A percentile compares a stretch with the other conserved stretches of the same genome.
These are phyloP conservation scores for human (Homo sapiens) DNA, from an alignment of 2,113 vertebrate genomes.

Conservation along the genomic window GRCh38 chr12:48190501-48191000, in stretches of 20 bases:
- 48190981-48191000: neutral
- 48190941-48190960: neutral
- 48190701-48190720: neutral
- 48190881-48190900: neutral
- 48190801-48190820: neutral
- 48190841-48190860: neutral
- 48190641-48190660: neutral
- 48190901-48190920: neutral
- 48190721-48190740: neutral
- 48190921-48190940: neutral
- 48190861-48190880: neutral
- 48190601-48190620: neutral
- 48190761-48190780: neutral
- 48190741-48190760: neutral
- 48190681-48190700: neutral
- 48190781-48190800: neutral
- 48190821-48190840: neutral
- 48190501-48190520: neutral
- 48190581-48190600: neutral
- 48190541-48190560: neutral
- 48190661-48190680: neutral
- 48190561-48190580: neutral
- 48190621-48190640: neutral
- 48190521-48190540: neutral
- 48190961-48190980: constrained; percentile 10